Base-by-base conservation (phyloP, 2,888 invertebrate genomes). In the Eristalis tenax region DNA sequence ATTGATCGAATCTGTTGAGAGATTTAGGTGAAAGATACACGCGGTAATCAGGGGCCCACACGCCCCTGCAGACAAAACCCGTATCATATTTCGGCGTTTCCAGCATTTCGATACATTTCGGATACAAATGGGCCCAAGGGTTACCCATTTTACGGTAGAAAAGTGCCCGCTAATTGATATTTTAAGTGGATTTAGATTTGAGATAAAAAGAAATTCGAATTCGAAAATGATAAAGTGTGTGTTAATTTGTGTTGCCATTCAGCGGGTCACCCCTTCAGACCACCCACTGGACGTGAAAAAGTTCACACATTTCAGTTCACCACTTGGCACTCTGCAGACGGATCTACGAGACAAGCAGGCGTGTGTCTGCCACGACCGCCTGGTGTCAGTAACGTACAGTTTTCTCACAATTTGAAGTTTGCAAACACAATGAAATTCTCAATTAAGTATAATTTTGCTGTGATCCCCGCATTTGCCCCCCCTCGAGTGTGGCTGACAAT, bases 151-250 rank as follows among this genome's bases (percentile, higher is more conserved):
- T 28, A 83, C 79, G 57, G 50, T 69, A 38, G 83, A 83, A 87
- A 87, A 87, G 87, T 87, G 83, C 83, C 79, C 83, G 87, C 87
- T 87, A 87, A 87, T 87, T 87, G 87, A 87, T 79, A 76, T 87
- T 87, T 87, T 87, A 87, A 87, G 87, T 87, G 87, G 83, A 83
- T 87, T 83, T 80, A 76, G 83, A 87, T 87, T 71, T 57, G 15
- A 83, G 83, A 87, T 87, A 76, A 74, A 85, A 64, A 26, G 26
- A 32, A 43, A 66, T 74, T 86, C 70, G 65, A 81, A 84, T 82
- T 69, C 64, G 79, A 83, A 75, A 63, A 87, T 87, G 83, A 87
- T 83, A 22, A 83, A 87, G 76, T 83, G 76, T 83, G 80, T 87
- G 87, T 80, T 83, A 87, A 87, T 32, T 32, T 83, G 71, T 65